Evolutionary conservation across 2,888 invertebrate species (phyloP).

Genomic region (Mystacides longicornis): DNA sequence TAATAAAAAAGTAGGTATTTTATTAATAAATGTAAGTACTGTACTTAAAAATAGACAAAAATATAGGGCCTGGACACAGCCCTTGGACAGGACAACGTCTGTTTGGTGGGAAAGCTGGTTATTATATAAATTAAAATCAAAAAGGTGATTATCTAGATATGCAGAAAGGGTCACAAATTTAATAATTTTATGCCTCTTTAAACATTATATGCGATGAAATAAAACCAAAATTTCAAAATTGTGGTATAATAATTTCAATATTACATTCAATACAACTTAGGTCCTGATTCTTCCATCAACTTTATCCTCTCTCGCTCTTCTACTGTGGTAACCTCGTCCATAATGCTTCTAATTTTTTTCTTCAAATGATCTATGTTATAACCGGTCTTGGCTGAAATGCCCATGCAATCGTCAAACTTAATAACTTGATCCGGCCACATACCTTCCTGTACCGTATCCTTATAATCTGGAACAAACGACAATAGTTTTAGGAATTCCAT

Average conservation of each 20-base stretch:
- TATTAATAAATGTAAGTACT: no score
- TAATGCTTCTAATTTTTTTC: conserved; percentile 49
- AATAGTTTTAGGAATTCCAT: neutral
- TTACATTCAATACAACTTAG: neutral
- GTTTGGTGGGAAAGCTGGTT: no score
- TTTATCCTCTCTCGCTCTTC: neutral
- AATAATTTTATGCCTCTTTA: no score
- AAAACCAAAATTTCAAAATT: no score
- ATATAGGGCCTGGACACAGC: no score
- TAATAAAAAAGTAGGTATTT: no score
- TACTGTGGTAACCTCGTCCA: conserved; percentile 52
- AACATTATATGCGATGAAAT: no score
- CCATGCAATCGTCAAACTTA: conserved; percentile 67
- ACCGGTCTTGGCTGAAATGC: conserved; percentile 60
- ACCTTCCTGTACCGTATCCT: conserved; percentile 53
- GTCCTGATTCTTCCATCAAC: neutral
- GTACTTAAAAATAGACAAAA: no score
- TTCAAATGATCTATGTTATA: conserved; percentile 52
- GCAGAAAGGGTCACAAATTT: no score
- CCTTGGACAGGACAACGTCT: no score
- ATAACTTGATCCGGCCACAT: conserved; percentile 60
- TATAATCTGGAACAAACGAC: conserved; percentile 30
- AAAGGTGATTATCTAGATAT: no score
- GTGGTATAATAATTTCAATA: neutral
- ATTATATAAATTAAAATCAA: no score